Evolutionary conservation across 2,888 invertebrate species (phyloP).

Genomic region (Plagiodera versicolora): DNA sequence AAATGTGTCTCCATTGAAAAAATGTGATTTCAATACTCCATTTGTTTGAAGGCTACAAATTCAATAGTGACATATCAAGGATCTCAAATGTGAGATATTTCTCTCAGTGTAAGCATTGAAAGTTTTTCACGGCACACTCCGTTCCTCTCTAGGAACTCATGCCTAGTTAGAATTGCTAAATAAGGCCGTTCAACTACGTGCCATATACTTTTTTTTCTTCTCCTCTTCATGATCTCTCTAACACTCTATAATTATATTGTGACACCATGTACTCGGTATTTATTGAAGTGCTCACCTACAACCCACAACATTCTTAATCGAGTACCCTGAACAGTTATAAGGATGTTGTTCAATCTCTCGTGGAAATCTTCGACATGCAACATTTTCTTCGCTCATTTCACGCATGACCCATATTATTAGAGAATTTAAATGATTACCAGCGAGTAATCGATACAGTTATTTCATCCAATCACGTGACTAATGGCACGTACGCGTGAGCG

Average conservation of each 20-base stretch:
- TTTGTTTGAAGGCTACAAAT: too few relatives aligned
- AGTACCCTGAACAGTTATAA: conserved; percentile 18
- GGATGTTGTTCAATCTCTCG: conserved; percentile 18
- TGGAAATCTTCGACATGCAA: conserved; percentile 21
- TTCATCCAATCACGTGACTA: conserved; percentile 15
- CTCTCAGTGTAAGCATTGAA: background rate
- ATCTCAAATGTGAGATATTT: background rate
- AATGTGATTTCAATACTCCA: too few relatives aligned
- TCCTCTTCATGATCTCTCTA: conserved; percentile 3
- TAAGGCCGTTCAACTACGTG: background rate
- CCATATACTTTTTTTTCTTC: background rate
- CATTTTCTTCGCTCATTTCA: conserved; percentile 18
- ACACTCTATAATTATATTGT: conserved; percentile 10
- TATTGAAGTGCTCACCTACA: conserved; percentile 16
- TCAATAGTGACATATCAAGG: too few relatives aligned
- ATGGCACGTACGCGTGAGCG: conserved; percentile 8
- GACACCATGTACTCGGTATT: conserved; percentile 13
- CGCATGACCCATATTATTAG: conserved; percentile 18
- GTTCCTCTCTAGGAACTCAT: background rate
- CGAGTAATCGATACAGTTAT: conserved; percentile 1
- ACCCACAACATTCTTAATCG: conserved; percentile 15
- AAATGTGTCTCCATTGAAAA: too few relatives aligned
- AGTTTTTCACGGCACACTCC: too few relatives aligned
- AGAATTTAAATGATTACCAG: conserved; percentile 14
- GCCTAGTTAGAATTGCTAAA: background rate